Conservation (phyloP, 2,113 vertebrate genomes). For the Isichthys henryi region DNA sequence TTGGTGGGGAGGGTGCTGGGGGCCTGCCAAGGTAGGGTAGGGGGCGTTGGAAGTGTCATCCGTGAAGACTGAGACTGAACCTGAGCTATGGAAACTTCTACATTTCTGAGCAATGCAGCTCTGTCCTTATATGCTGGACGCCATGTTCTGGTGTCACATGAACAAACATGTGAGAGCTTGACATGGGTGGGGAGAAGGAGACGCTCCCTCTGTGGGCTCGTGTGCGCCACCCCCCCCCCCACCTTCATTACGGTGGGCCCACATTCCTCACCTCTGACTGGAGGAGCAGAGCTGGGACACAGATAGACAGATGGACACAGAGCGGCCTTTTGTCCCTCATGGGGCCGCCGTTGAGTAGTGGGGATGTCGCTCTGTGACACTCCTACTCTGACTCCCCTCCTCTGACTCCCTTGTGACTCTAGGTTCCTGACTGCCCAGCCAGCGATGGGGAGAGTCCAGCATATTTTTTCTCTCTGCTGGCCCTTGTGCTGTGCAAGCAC, state of each 20-base stretch:
- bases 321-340: neutral
- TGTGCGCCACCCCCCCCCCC: neutral
- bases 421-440: neutral
- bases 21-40: neutral
- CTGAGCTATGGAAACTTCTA: neutral
- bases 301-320: neutral
- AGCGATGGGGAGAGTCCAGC: neutral
- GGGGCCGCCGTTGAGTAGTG: neutral
- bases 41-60: neutral
- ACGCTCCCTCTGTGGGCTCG: neutral
- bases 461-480: neutral
- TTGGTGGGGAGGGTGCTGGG: neutral
- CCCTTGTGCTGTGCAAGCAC: neutral
- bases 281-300: neutral
- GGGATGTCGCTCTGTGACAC: neutral
- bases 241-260: neutral
- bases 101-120: neutral
- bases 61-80: neutral
- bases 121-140: neutral
- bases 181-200: neutral
- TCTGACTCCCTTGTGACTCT: neutral
- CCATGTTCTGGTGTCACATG: neutral
- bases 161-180: neutral
- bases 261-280: neutral
- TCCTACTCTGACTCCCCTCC: neutral